Conservation (phyloP, 2,113 vertebrate genomes). For the Solenodon paradoxus region DNA sequence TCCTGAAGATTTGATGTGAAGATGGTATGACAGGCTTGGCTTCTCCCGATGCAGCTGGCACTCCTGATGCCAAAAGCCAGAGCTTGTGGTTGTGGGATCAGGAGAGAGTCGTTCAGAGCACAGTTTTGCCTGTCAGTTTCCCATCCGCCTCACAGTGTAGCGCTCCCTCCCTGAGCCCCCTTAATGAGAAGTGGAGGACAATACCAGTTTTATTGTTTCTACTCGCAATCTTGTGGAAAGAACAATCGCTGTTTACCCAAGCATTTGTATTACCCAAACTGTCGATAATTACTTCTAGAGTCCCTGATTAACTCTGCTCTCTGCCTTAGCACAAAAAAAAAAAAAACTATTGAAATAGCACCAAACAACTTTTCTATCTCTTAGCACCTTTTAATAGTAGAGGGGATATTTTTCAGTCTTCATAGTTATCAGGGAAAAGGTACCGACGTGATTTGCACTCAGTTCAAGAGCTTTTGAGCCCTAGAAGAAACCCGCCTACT, state of each 20-base stretch:
- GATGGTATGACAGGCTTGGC: slow-evolving; percentile 91
- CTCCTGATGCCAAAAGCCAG: slow-evolving; percentile 82
- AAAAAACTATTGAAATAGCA: slow-evolving; percentile 78
- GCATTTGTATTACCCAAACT: slow-evolving; percentile 83
- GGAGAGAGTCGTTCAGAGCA: slow-evolving; percentile 81
- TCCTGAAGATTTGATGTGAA: slow-evolving; percentile 89
- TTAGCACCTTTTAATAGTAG: slow-evolving; percentile 73
- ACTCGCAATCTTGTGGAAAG: slow-evolving; percentile 84
- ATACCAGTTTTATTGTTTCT: slow-evolving; percentile 89
- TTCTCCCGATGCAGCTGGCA: slow-evolving; percentile 87
- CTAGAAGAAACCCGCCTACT: slow-evolving; percentile 16
- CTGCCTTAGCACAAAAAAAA: slow-evolving; percentile 80
- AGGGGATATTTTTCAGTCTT: slow-evolving; percentile 55
- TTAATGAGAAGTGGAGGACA: slow-evolving; percentile 92
- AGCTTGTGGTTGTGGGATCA: slow-evolving; percentile 83
- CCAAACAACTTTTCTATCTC: slow-evolving; percentile 73
- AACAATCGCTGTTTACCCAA: slow-evolving; percentile 93
- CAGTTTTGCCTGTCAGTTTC: slow-evolving; percentile 85
- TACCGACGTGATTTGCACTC: slow-evolving; percentile 69
- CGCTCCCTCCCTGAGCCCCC: slow-evolving; percentile 77
- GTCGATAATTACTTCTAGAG: slow-evolving; percentile 87
- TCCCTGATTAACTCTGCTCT: slow-evolving; percentile 88
- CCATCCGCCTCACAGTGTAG: slow-evolving; percentile 80
- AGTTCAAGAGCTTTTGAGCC: slow-evolving; percentile 19
- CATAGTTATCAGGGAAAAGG: slow-evolving; percentile 57